These are phyloP conservation scores for Monochamus alternatus DNA, from an alignment of 2,888 invertebrate genomes.

Conservation along the genomic window DNA sequence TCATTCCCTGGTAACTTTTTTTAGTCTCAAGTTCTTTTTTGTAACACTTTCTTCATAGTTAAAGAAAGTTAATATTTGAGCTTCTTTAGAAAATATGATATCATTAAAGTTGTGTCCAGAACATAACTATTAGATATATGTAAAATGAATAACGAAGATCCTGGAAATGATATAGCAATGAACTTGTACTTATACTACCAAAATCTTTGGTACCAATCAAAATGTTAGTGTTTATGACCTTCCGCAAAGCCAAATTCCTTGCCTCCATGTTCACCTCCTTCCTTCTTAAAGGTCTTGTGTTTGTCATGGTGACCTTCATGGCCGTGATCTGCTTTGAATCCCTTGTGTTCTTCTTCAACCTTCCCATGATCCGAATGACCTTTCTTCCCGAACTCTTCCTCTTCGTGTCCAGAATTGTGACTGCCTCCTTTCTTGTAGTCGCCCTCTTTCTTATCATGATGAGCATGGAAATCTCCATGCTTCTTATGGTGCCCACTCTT, in stretches of 20 bases:
- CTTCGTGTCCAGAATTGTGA: constrained; percentile 78
- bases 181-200: neutral
- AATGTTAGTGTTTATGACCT: constrained; percentile 61
- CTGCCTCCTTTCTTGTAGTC: constrained; percentile 81
- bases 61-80: too few species aligned
- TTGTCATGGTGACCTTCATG: constrained; percentile 84
- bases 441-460: constrained; percentile 88
- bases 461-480: constrained; percentile 85
- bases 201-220: neutral
- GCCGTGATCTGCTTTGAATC: constrained; percentile 84
- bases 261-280: constrained; percentile 82
- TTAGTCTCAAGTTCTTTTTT: neutral
- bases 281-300: constrained; percentile 84
- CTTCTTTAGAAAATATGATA: neutral
- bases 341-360: constrained; percentile 86
- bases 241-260: constrained; percentile 79
- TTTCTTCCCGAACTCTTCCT: constrained; percentile 85
- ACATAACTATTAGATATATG: too few species aligned
- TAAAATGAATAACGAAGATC: neutral
- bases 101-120: too few species aligned
- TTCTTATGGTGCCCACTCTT: constrained; percentile 89
- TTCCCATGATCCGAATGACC: constrained; percentile 87
- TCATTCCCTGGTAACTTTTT: neutral
- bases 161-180: neutral
- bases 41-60: neutral